Percentiles rank a stretch among this genome's conserved stretches.
Evolutionary conservation across 2,797 vertebrate species (phyloP).

Genomic region (Mormyrops attenuatus): DNA sequence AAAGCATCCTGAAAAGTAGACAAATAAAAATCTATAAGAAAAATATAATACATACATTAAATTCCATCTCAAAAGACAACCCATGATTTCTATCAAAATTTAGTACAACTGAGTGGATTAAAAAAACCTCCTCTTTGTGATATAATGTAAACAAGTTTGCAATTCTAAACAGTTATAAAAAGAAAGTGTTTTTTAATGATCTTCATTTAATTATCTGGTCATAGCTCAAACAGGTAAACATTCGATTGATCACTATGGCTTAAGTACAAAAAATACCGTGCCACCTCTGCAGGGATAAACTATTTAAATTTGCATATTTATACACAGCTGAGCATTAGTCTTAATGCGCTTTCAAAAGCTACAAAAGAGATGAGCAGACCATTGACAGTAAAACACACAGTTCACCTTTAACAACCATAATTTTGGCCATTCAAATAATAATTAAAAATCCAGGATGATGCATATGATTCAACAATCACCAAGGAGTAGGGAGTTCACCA

Average conservation of each 20-base stretch:
- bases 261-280: neutral
- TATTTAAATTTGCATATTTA: neutral
- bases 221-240: neutral
- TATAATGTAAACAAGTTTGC: neutral
- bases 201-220: neutral
- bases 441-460: neutral
- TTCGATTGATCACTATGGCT: neutral
- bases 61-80: neutral
- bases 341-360: neutral
- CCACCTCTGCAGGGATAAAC: neutral
- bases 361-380: neutral
- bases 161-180: neutral
- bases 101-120: neutral
- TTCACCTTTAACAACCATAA: neutral
- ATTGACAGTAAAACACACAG: neutral
- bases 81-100: neutral
- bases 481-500: neutral
- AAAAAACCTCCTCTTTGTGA: neutral
- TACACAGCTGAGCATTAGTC: neutral
- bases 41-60: neutral
- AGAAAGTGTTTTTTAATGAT: neutral
- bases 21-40: neutral
- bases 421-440: neutral
- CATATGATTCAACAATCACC: neutral
- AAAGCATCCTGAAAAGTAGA: conserved; percentile 65